These are phyloP conservation scores for Trissoscelio sp. DNA, from an alignment of 2,888 invertebrate species.

Conservation along the genomic window DNA sequence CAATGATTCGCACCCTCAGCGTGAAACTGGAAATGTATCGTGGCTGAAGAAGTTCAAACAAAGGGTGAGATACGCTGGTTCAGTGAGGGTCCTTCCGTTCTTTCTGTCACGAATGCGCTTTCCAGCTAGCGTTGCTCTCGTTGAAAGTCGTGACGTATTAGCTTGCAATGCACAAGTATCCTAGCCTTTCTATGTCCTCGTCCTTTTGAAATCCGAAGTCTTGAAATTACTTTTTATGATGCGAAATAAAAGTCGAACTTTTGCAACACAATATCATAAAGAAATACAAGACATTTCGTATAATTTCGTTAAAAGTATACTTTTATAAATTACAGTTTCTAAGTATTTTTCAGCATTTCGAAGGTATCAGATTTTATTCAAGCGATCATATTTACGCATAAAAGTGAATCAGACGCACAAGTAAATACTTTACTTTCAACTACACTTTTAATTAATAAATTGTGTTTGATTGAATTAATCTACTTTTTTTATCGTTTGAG, in stretches of 20 bases:
- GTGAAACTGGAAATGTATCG: conserved; percentile 80
- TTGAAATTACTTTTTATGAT: conserved; percentile 57
- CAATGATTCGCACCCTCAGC: conserved; percentile 78
- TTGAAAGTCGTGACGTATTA: conserved; percentile 69
- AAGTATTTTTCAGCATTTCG: not conserved
- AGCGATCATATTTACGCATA: not conserved
- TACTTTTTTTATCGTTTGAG: too few species aligned
- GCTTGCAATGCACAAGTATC: conserved; percentile 67
- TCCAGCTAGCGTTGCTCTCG: conserved; percentile 49
- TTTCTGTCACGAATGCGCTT: conserved; percentile 70
- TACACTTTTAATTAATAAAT: not conserved
- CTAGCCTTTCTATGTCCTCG: conserved; percentile 51
- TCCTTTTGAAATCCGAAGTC: conserved; percentile 63
- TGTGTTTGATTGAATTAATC: too few species aligned
- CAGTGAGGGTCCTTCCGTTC: conserved; percentile 68
- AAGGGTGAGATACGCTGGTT: conserved; percentile 76
- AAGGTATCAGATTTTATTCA: not conserved
- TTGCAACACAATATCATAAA: conserved; percentile 40
- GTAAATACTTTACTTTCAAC: not conserved
- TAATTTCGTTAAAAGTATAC: conserved; percentile 36
- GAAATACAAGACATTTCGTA: conserved; percentile 37
- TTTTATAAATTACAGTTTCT: conserved; percentile 40
- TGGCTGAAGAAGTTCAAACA: conserved; percentile 80
- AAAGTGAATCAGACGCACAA: not conserved
- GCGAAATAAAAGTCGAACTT: conserved; percentile 51